Base-by-base conservation (phyloP, 1,140 invertebrate species). In the Anastrepha ludens region DNA sequence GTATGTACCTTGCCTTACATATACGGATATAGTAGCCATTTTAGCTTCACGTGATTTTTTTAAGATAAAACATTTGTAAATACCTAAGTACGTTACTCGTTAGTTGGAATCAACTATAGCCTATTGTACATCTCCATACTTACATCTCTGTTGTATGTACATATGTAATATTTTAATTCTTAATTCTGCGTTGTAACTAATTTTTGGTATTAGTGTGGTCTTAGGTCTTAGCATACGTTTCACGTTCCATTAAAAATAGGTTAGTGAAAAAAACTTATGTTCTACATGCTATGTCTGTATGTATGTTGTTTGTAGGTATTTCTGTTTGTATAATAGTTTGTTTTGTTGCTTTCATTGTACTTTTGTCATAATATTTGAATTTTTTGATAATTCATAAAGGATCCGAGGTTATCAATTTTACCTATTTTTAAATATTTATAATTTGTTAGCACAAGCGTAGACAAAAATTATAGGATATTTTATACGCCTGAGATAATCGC, bases 271-370 rank as follows among this genome's bases (percentile, higher is more conserved):
- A 29, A 29, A 29, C 29, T 29, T 29, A 29, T 29, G 29, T 29
- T 29, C 50, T 13, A 62, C n/a, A 17, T 17, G 60, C 15, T 62
- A 7, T 67, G 64, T 67, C 20, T 15, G 64, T 67, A 67, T 67
- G 64, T 39, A 67, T 67, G n/a, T 15, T 67, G 29, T 39, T 67
- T 67, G 17, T 67, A 67, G 8, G 64, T 67, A 39, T 67, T 67
- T 47, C 47, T 55, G 20, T 81, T 81, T 55, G 44, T 81, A 17
- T 81, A 81, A 20, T 29, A 81, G 74, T 81, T 81, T 6, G n/a
- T 55, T 81, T 81, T 81, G 74, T 81, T 81, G 74, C 44, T 81
- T 74, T 81, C 47, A 81, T 81, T 81, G 74, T 81, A 81, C 74
- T 81, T 81, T 81, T 47, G 74, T 81, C 74, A 81, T 55, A 55